Conservation (phyloP, 2,888 invertebrate species). For the Conchocele bisecta region DNA sequence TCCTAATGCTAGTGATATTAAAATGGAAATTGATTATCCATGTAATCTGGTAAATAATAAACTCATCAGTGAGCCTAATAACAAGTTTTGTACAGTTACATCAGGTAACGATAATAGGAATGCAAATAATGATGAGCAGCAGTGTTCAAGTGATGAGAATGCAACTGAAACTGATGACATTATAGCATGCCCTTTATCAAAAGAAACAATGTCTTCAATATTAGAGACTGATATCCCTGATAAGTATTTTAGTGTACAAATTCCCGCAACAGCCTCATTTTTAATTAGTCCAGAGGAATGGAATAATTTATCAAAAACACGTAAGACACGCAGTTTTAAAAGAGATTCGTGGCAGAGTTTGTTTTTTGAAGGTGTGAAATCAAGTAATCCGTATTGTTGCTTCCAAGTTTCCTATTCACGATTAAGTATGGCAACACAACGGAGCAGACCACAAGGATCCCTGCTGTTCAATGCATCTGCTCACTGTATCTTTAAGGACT, state of each 20-base stretch:
- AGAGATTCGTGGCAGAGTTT: slow-evolving; percentile 5
- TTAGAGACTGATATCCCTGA: neutral
- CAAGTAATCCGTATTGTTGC: slow-evolving; percentile 8
- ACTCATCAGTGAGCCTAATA: too few species aligned
- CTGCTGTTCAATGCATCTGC: neutral
- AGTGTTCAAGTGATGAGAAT: too few species aligned
- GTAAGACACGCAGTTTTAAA: neutral
- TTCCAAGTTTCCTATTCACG: neutral
- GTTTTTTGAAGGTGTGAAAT: neutral
- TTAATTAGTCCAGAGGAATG: neutral
- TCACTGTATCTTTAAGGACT: slow-evolving; percentile 1
- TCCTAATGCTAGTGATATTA: too few species aligned
- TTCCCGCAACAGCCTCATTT: neutral
- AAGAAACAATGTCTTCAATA: neutral
- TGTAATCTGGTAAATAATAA: too few species aligned
- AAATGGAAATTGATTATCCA: too few species aligned
- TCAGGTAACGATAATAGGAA: too few species aligned
- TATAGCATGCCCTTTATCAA: neutral
- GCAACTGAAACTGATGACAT: too few species aligned
- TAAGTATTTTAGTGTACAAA: neutral
- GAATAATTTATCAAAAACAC: neutral
- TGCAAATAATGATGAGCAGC: too few species aligned
- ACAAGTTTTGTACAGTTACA: too few species aligned
- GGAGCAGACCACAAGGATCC: neutral
- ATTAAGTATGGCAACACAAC: neutral